A percentile compares a stretch with the other conserved stretches of the same genome.
Evolutionary conservation across 2,113 vertebrate species (phyloP).

Genomic region (Romanogobio albipinnatus): DNA sequence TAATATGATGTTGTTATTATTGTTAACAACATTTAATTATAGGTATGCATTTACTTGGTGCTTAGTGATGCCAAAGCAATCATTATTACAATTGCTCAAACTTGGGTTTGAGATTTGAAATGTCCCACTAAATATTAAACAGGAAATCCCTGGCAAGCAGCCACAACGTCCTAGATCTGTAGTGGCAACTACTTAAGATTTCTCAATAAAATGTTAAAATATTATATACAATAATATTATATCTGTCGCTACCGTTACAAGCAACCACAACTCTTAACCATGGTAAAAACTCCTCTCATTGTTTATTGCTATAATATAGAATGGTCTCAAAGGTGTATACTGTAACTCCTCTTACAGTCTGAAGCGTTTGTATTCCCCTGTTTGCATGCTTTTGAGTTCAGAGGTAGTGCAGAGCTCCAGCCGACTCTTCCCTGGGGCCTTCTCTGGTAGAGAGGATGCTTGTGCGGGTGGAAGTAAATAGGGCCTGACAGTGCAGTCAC

Average conservation of each 20-base stretch:
- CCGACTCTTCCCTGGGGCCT: slow-evolving; percentile 61
- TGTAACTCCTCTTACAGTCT: background rate
- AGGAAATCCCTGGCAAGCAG: background rate
- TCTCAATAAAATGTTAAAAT: background rate
- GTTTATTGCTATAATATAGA: background rate
- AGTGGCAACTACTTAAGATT: background rate
- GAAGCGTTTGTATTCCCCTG: background rate
- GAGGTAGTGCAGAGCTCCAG: slow-evolving; percentile 60
- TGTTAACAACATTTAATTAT: too few species aligned
- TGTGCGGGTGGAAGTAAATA: slow-evolving; percentile 63
- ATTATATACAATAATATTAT: background rate
- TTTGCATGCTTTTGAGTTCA: slow-evolving; percentile 42
- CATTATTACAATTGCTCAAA: too few species aligned
- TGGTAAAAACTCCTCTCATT: background rate
- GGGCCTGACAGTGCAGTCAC: slow-evolving; percentile 60
- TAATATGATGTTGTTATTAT: too few species aligned
- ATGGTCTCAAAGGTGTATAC: background rate
- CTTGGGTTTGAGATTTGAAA: too few species aligned
- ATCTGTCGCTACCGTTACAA: background rate
- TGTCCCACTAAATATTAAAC: background rate
- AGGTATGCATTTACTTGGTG: too few species aligned
- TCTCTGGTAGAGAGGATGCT: slow-evolving; percentile 57
- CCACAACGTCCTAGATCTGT: background rate
- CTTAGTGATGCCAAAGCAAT: too few species aligned
- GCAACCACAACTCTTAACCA: background rate